Conservation (phyloP, 1,140 invertebrate genomes). For the Cyclina sinensis region DNA sequence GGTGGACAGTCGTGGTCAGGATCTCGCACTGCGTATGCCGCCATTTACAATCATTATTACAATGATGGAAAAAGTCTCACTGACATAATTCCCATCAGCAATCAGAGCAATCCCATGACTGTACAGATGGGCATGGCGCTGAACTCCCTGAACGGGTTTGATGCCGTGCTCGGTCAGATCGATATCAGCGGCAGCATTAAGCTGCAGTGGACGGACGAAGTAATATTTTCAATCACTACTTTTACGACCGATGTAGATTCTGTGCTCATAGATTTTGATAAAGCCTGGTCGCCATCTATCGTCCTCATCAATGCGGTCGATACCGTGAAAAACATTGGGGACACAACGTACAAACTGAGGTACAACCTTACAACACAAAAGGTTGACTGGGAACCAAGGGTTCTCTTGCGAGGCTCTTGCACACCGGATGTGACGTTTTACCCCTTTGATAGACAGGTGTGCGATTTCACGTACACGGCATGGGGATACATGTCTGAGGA, state of each 20-base stretch:
- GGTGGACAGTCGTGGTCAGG: not conserved
- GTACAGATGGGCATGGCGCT: slow-evolving; percentile 37
- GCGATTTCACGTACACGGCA: slow-evolving; percentile 59
- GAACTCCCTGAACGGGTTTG: slow-evolving; percentile 57
- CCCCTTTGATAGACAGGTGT: slow-evolving; percentile 64
- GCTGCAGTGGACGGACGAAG: slow-evolving; percentile 41
- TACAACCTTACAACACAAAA: not conserved
- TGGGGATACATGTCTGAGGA: slow-evolving; percentile 57
- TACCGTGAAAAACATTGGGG: slow-evolving; percentile 59
- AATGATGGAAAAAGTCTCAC: slow-evolving; percentile 42
- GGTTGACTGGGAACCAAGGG: slow-evolving; percentile 45
- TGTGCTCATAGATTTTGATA: slow-evolving; percentile 51
- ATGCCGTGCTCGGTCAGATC: slow-evolving; percentile 59
- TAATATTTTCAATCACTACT: not conserved
- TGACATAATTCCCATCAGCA: slow-evolving; percentile 39
- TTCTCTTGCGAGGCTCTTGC: slow-evolving; percentile 49
- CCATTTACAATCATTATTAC: slow-evolving; percentile 52
- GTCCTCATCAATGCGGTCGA: slow-evolving; percentile 59
- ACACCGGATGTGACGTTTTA: slow-evolving; percentile 65
- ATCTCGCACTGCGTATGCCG: not conserved
- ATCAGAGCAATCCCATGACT: not conserved
- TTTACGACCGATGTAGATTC: not conserved
- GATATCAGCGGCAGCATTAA: slow-evolving; percentile 60
- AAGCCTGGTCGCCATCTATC: slow-evolving; percentile 57
- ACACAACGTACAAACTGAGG: slow-evolving; percentile 57